Evolutionary conservation across 2,797 vertebrate genomes (phyloP), one percentile per base, ranked within the genome.

Genomic region (Parauchenoglanis punctatus): DNA sequence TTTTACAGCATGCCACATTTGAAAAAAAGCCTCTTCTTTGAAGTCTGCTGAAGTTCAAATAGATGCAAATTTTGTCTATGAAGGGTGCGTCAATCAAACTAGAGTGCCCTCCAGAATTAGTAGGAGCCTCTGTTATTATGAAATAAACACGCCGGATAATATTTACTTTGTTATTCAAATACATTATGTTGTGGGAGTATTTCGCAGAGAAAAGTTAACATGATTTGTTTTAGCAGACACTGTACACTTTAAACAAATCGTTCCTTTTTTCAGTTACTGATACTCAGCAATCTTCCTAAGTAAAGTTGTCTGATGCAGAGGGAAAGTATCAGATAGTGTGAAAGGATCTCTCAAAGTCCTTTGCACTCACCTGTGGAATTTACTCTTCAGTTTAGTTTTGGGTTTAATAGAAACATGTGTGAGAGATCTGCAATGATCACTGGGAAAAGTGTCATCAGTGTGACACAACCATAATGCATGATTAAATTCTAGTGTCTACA

Each of bases 131-230:
- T 31, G 17, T 56, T 35, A 58, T 35, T 12, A 58, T 35, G 8
- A 80, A 58, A 35, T 35, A 59, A 80, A 59, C 28, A 78, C 12
- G 18, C 54, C 11, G 17, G 49, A 56, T 78, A 78, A 56, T 31
- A 76, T 54, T 17, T 6, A 76, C 8, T 59, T 44, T 81, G 78
- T n/a, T 81, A 63, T 40, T 81, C 78, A 81, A 81, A 81, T 81
- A 25, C 58, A 7, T 44, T 7, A 17, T 44, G 23, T 44, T 81
- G 78, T 63, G 78, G 35, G 78, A 81, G 56, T 10, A 40, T 81
- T 61, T 44, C 23, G 0, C 56, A 61, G 78, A 15, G 58, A 61
- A 40, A 59, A 7, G 56, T 7, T 49, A 25, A 73, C 70, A 12
- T 1, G 13, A 6, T 31, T 15, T 15, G 15, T 68, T 68, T 68